Percentiles rank a stretch among this genome's conserved stretches.
Conservation (phyloP, 2,113 vertebrate genomes). For the Xenopus tropicalis region UCB_Xtro_10.0 CM004446.2:111644501-111645000, state of each 20-base stretch:
- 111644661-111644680: slow-evolving; percentile 63
- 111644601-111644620: neutral
- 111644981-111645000: too few species aligned
- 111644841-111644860: neutral
- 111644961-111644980: too few species aligned
- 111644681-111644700: slow-evolving; percentile 3
- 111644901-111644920: too few species aligned
- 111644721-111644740: slow-evolving; percentile 70
- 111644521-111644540: too few species aligned
- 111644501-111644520: too few species aligned
- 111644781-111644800: slow-evolving; percentile 92
- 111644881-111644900: too few species aligned
- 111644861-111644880: too few species aligned
- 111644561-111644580: too few species aligned
- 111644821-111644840: slow-evolving; percentile 86
- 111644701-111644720: slow-evolving; percentile 67
- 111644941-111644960: too few species aligned
- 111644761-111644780: slow-evolving; percentile 91
- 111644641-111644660: slow-evolving; percentile 60
- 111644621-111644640: neutral
- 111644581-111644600: too few species aligned
- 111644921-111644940: too few species aligned
- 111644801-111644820: slow-evolving; percentile 90
- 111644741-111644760: slow-evolving; percentile 98
- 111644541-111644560: too few species aligned